Evolutionary conservation across 1,140 invertebrate genomes (phyloP).

Genomic region (Pseudachorutes palmiensis): DNA sequence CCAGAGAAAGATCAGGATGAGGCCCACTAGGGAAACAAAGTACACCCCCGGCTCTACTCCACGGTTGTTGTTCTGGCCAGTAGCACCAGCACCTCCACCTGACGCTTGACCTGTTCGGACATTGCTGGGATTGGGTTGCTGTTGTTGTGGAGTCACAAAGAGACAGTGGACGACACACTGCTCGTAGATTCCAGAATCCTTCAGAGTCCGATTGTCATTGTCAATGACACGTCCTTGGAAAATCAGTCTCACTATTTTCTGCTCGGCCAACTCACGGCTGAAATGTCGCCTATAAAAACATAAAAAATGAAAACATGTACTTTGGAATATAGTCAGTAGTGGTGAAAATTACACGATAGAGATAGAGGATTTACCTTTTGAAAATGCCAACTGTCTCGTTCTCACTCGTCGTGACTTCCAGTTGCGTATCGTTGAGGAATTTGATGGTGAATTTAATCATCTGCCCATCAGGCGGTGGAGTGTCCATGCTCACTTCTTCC

Average conservation of each 20-base stretch:
- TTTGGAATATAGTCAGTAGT: too few relatives aligned
- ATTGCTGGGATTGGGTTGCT: neutral
- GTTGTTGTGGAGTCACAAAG: constrained; percentile 43
- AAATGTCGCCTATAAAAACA: constrained; percentile 64
- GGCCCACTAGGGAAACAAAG: constrained; percentile 34
- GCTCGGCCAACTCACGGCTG: constrained; percentile 60
- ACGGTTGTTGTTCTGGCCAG: constrained; percentile 1
- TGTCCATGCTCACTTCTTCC: neutral
- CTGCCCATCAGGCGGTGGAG: neutral
- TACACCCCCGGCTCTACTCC: constrained; percentile 35
- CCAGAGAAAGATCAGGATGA: constrained; percentile 36
- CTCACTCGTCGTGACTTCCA: constrained; percentile 64
- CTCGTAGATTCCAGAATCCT: constrained; percentile 68
- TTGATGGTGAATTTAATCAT: constrained; percentile 49
- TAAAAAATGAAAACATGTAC: constrained; percentile 12
- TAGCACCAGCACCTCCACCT: neutral
- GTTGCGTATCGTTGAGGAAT: constrained; percentile 77
- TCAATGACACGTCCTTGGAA: constrained; percentile 77
- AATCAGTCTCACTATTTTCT: constrained; percentile 71
- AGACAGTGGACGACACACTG: constrained; percentile 82
- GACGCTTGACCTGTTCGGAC: neutral
- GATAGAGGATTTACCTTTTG: constrained; percentile 57
- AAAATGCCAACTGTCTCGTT: constrained; percentile 73
- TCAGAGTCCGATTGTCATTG: constrained; percentile 63
- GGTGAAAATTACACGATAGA: constrained; percentile 14